phyloP scores from a whole-genome alignment of 2,113 vertebrate species.

The Fregetta grallaria region DNA sequence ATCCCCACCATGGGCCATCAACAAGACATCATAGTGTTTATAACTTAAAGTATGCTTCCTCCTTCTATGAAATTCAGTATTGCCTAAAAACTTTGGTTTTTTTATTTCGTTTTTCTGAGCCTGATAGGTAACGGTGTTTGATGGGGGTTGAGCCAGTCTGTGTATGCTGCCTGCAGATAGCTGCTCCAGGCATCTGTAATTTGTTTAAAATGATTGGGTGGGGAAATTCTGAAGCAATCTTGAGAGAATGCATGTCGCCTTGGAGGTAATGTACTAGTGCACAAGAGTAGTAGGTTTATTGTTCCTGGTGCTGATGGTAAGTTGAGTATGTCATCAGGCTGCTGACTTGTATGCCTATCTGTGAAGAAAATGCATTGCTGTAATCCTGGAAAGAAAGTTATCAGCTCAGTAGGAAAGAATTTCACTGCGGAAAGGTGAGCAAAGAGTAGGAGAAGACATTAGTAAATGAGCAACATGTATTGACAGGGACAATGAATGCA shows the following conservation, averaged over 20 bases:
- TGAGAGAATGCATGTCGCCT: constrained; percentile 39
- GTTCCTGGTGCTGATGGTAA: constrained; percentile 70
- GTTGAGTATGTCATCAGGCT: constrained; percentile 71
- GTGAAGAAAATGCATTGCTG: constrained; percentile 28
- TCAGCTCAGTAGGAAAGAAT: constrained; percentile 76
- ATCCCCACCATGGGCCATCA: background rate
- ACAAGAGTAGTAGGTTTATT: constrained; percentile 65
- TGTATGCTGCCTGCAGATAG: constrained; percentile 15
- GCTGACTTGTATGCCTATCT: constrained; percentile 45
- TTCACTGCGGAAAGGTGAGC: constrained; percentile 70
- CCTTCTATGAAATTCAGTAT: background rate
- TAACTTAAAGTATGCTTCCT: background rate
- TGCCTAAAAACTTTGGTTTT: background rate
- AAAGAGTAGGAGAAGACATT: constrained; percentile 58
- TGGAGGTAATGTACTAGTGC: constrained; percentile 58
- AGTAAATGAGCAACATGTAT: constrained; percentile 51
- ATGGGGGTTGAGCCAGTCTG: background rate
- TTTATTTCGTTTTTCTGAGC: background rate
- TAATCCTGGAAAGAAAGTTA: constrained; percentile 75
- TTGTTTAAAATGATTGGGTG: constrained; percentile 58
- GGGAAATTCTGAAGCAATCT: constrained; percentile 42
- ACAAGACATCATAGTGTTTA: background rate
- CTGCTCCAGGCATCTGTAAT: constrained; percentile 37
- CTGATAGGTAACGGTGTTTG: background rate
- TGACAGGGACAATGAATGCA: constrained; percentile 45